phyloP scores from a whole-genome alignment of 1,140 invertebrate species.

The Sitophilus oryzae region DNA sequence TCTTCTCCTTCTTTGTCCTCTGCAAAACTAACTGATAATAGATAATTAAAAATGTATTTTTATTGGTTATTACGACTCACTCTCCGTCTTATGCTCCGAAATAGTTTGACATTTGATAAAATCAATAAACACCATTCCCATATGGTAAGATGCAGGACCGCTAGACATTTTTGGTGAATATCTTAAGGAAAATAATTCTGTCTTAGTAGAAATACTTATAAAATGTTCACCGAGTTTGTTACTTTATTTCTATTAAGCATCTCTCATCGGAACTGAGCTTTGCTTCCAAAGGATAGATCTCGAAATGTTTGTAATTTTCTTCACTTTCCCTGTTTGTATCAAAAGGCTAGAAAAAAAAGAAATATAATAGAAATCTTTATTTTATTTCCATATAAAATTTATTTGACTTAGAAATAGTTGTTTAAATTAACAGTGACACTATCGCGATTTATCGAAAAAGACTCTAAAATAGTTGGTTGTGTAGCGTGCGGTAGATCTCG shows the following conservation, averaged over 20 bases:
- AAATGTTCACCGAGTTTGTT: constrained; percentile 6
- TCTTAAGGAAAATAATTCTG: not conserved
- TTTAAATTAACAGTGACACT: not conserved
- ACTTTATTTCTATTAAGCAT: constrained; percentile 27
- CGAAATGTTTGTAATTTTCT: constrained; percentile 25
- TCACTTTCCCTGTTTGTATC: constrained; percentile 22
- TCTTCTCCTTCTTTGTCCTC: no score
- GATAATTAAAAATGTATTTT: no score
- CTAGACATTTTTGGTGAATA: no score
- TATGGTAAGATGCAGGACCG: no score
- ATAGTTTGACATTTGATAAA: constrained; percentile 5
- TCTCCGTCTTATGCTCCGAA: no score
- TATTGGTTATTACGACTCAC: no score
- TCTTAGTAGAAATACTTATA: not conserved
- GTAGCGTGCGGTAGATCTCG: no score
- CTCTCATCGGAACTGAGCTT: constrained; percentile 21
- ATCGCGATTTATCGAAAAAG: no score
- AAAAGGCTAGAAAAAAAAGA: constrained; percentile 13
- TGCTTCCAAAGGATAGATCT: constrained; percentile 23
- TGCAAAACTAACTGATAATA: no score
- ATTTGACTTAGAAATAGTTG: constrained; percentile 3
- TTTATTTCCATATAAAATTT: no score
- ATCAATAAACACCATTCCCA: not conserved
- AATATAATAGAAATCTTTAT: not conserved
- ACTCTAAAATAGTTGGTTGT: no score